Evolutionary conservation across 2,888 invertebrate genomes (phyloP).

Genomic region (Steinernema hermaphroditum): DNA sequence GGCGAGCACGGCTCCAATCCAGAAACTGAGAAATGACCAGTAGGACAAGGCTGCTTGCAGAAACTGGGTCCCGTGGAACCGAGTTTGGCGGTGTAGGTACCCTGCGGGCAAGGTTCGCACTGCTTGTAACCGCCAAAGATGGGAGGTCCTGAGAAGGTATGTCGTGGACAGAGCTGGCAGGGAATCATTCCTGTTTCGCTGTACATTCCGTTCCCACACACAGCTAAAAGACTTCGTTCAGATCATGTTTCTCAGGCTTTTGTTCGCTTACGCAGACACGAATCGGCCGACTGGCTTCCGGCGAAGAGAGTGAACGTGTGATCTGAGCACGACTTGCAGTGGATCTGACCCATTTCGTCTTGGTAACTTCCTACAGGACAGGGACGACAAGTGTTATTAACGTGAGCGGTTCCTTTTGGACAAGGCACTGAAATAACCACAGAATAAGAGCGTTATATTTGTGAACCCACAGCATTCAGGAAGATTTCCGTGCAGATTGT

Average conservation of each 20-base stretch:
- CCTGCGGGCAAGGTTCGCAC: constrained; percentile 79
- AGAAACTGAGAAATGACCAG: constrained; percentile 88
- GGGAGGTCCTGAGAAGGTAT: constrained; percentile 74
- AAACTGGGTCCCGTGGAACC: constrained; percentile 67
- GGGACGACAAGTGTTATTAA: constrained; percentile 83
- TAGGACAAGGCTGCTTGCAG: constrained; percentile 78
- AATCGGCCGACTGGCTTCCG: constrained; percentile 72
- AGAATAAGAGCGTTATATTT: background rate
- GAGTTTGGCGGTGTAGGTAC: constrained; percentile 68
- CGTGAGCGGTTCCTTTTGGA: constrained; percentile 90
- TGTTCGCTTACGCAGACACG: constrained; percentile 51
- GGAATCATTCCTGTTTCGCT: constrained; percentile 86
- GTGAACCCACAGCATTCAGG: constrained; percentile 80
- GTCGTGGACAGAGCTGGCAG: constrained; percentile 88
- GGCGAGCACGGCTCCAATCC: constrained; percentile 89
- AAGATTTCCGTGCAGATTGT: constrained; percentile 70
- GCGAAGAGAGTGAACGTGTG: constrained; percentile 83
- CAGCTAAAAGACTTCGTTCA: constrained; percentile 70
- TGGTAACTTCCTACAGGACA: constrained; percentile 87
- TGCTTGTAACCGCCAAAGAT: constrained; percentile 54
- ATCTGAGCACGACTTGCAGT: constrained; percentile 88
- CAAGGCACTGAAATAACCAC: constrained; percentile 81
- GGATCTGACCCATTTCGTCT: constrained; percentile 72
- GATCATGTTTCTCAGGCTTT: background rate
- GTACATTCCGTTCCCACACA: constrained; percentile 90